Evolutionary conservation across 1,140 invertebrate species (phyloP), one percentile per base, ranked within the genome.

Genomic region (Drosophila littoralis): DNA sequence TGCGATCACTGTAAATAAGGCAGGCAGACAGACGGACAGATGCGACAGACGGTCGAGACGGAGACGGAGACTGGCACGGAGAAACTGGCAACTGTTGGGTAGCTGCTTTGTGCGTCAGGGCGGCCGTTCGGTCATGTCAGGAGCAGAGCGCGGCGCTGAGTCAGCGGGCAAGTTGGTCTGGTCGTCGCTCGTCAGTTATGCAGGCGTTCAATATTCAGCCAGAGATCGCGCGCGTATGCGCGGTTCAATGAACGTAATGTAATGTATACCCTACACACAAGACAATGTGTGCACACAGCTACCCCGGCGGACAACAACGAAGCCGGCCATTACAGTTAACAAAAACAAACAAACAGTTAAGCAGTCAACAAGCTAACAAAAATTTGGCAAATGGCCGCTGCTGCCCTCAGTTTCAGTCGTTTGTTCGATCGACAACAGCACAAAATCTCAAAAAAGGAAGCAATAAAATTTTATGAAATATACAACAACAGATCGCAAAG

Each of bases 271-370:
- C 52, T 54, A 55, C 45, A 46, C 36, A 55, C 32, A 48, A 15
- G 13, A 51, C 63, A 64, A 42, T 43, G 50, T 54, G 6, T 28
- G 54, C 46, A 55, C 38, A 52, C 7, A 28, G 28, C 36, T 32
- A 13, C 28, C 7, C 45, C 17, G 32, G 15, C 35, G 12, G 38
- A 35, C 51, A 51, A 35, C 15, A 15, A 35, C 35, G 36, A 42
- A 48, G 58, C 72, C 52, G 68, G 72, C 72, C 83, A 88, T 83
- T 88, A 88, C 84, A 79, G 83, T 88, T 86, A 88, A 88, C 82
- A 60, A 86, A 85, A 85, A 85, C 78, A 85, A 85, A 82, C 75
- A 86, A 85, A 71, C 79, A 86, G 82, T 88, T 88, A 83, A 82
- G 60, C 72, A 81, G 52, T 75, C 77, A 78, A 54, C 75, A 73